Conservation (phyloP, 2,888 invertebrate species). For the Theodoxus fluviatilis region DNA sequence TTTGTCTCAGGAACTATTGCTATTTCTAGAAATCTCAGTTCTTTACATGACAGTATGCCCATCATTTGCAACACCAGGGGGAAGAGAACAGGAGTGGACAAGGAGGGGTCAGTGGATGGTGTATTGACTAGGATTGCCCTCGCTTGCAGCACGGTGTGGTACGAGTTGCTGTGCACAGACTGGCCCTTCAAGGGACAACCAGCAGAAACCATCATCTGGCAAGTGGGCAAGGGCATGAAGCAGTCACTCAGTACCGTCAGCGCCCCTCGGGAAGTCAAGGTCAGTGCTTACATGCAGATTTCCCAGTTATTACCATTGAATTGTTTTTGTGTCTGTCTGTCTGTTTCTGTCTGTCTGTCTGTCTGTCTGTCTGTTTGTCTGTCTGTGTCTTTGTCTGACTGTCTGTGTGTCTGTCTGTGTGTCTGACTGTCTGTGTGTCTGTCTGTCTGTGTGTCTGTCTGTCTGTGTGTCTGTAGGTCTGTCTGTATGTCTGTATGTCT, state of each 20-base stretch:
- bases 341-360: neutral
- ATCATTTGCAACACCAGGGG: no score
- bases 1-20: no score
- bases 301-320: neutral
- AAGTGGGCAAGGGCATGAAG: slow-evolving; percentile 91
- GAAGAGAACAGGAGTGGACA: no score
- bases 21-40: no score
- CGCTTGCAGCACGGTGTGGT: slow-evolving; percentile 89
- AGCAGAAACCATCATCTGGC: slow-evolving; percentile 96
- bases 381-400: no score
- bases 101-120: neutral
- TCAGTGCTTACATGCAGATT: slow-evolving; percentile 62
- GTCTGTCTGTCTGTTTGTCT: no score
- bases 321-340: neutral
- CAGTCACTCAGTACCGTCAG: slow-evolving; percentile 92
- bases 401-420: no score
- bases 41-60: no score
- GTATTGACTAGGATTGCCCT: neutral
- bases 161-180: slow-evolving; percentile 93
- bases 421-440: no score
- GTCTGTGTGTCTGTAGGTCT: no score
- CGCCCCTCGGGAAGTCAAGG: slow-evolving; percentile 95
- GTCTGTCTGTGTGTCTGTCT: no score
- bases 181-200: slow-evolving; percentile 95
- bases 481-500: no score